Evolutionary conservation across 2,797 vertebrate species (phyloP).

Genomic region (Hipposideros larvatus): DNA sequence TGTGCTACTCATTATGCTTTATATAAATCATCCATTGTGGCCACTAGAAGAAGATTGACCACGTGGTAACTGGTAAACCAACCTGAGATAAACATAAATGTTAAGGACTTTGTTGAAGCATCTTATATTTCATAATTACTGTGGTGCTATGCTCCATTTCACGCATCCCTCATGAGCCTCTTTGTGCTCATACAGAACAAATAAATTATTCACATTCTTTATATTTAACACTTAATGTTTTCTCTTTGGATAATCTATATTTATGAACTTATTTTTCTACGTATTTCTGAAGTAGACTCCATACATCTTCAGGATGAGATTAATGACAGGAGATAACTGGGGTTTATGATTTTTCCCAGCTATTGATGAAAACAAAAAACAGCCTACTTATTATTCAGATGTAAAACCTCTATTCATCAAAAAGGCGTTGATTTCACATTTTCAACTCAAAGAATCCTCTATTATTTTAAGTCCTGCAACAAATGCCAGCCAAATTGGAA

Average conservation of each 20-base stretch:
- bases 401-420: conserved; percentile 67
- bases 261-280: conserved; percentile 53
- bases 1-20: not conserved
- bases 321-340: conserved; percentile 66
- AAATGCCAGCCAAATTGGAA: conserved; percentile 71
- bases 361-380: conserved; percentile 74
- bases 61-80: not conserved
- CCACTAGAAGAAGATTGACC: not conserved
- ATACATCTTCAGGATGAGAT: conserved; percentile 34
- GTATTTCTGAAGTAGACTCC: conserved; percentile 63
- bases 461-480: conserved; percentile 75
- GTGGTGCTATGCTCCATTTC: not conserved
- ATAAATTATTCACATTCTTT: conserved; percentile 62
- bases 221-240: conserved; percentile 53
- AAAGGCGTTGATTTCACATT: conserved; percentile 77
- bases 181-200: not conserved
- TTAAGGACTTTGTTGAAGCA: not conserved
- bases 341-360: conserved; percentile 64
- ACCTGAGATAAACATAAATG: not conserved
- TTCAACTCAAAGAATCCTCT: conserved; percentile 70
- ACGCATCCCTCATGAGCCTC: not conserved
- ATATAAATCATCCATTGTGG: conserved; percentile 1
- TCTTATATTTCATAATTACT: not conserved
- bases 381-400: conserved; percentile 72
- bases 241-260: conserved; percentile 55